A percentile compares a stretch with the other conserved stretches of the same genome.
These are phyloP conservation scores for Eupithecia abbreviata DNA, from an alignment of 2,888 invertebrate species.

Conservation along the genomic window DNA sequence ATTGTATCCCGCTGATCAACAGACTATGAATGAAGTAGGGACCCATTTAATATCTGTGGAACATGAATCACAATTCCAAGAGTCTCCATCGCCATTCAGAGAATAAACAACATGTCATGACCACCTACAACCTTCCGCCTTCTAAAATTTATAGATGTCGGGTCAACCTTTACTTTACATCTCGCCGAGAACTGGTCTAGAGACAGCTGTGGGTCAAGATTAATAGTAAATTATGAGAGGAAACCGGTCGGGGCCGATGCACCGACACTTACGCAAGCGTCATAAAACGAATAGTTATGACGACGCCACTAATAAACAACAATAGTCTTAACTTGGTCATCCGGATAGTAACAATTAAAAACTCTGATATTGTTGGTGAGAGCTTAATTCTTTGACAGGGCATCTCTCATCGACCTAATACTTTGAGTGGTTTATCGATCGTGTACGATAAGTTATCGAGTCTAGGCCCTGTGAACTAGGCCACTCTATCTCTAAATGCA, in stretches of 20 bases:
- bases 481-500: conserved; percentile 65
- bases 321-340: conserved; percentile 30
- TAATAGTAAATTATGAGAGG: conserved; percentile 70
- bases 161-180: conserved; percentile 52
- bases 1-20: not conserved
- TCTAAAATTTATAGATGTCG: conserved; percentile 56
- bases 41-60: not conserved
- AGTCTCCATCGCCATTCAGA: conserved; percentile 12
- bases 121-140: conserved; percentile 64
- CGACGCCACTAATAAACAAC: conserved; percentile 42
- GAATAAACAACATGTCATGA: conserved; percentile 19
- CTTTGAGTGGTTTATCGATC: conserved; percentile 73
- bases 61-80: conserved; percentile 28
- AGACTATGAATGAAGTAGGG: not conserved
- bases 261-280: conserved; percentile 60
- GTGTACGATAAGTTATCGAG: conserved; percentile 61
- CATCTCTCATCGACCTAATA: conserved; percentile 43
- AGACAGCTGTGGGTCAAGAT: conserved; percentile 80
- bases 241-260: conserved; percentile 75
- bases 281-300: conserved; percentile 54
- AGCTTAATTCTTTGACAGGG: conserved; percentile 12
- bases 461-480: conserved; percentile 66
- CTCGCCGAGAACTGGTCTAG: conserved; percentile 62
- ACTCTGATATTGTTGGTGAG: conserved; percentile 5
- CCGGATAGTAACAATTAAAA: conserved; percentile 6